A percentile compares a stretch with the other conserved stretches of the same genome.
Evolutionary conservation across 2,797 vertebrate species (phyloP).

Genomic region (Lycodopsis pacificus): DNA sequence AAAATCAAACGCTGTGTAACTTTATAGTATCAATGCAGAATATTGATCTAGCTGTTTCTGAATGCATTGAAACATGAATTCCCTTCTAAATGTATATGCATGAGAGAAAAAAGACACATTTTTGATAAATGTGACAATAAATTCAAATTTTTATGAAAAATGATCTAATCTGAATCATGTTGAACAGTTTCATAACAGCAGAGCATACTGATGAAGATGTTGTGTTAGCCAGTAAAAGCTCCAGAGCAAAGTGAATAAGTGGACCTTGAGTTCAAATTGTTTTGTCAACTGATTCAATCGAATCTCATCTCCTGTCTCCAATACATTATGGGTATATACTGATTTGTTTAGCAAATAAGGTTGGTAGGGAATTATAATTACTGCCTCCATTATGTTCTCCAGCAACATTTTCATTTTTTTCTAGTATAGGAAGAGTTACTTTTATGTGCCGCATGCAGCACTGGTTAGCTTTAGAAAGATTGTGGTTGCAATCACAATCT

Average conservation of each 20-base stretch:
- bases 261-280: not conserved
- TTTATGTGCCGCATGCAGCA: not conserved
- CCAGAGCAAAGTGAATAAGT: not conserved
- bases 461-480: no score
- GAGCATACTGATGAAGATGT: not conserved
- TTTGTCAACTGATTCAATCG: not conserved
- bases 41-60: not conserved
- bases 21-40: not conserved
- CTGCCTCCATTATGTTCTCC: not conserved
- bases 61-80: not conserved
- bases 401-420: not conserved
- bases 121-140: not conserved
- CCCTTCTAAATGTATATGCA: not conserved
- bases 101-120: not conserved
- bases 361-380: constrained; percentile 5
- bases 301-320: not conserved
- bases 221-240: not conserved
- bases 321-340: not conserved
- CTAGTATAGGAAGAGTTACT: not conserved
- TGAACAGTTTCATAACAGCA: not conserved
- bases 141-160: not conserved
- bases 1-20: not conserved
- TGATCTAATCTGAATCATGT: not conserved
- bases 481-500: not conserved
- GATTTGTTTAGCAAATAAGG: constrained; percentile 3